Base-by-base conservation (phyloP, 2,113 vertebrate species). In the Daphoenositta chrysoptera region DNA sequence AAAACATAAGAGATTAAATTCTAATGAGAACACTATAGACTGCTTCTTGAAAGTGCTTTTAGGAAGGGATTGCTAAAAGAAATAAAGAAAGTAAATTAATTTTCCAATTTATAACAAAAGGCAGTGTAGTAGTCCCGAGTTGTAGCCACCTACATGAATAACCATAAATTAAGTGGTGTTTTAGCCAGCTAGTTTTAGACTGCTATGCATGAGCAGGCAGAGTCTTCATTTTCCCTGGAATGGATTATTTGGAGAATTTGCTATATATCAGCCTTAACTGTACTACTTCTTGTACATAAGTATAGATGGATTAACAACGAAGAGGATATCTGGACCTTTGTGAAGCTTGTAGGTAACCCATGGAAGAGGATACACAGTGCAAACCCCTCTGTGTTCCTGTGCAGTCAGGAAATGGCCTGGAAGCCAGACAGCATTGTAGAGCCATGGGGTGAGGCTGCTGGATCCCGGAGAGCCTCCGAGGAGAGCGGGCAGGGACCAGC, bases 1-100 rank as follows among this genome's bases (percentile, higher is more conserved):
- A 92, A 90, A 95, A 61, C 63, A 47, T 14, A 73, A 73, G 56
- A 95, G 19, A 87, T 89, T 47, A 83, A 91, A 87, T 89, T 94
- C 56, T 92, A 75, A 88, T 31, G 86, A 94, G 64, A 63, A 60
- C 15, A 40, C 24, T 30, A 72, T 40, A 65, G 70, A 16, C 21
- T 0, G 14, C 57, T 76, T 78, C 60, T 93, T 81, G 69, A 73
- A 83, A 92, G 57, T 39, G 44, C 39, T 96, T 86, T 51, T 65
- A 84, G 73, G 69, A 87, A 93, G 30, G 51, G 30, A 78, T 22
- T 1, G 0, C 60, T 64, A 2, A 47, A 71, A 65, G 60, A 61
- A 66, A 53, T 83, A 77, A 28, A 77, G 64, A 70, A 71, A 66
- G 26, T 21, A 68, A 65, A 65, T 90, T 65, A 4, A 60, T 87